Evolutionary conservation across 2,888 invertebrate species (phyloP).

Genomic region (Drosophila meridiana): DNA sequence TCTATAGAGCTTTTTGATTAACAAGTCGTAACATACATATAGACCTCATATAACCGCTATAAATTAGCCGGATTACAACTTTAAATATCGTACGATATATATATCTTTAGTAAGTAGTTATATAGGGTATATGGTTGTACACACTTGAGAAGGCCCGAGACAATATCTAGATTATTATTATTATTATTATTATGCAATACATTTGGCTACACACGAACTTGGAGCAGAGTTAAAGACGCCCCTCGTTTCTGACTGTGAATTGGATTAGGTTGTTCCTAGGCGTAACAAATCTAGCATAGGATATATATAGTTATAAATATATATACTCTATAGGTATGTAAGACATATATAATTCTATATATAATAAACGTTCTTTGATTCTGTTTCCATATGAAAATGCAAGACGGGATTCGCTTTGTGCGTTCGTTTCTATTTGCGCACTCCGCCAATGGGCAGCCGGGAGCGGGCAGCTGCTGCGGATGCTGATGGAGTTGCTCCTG

Average conservation of each 20-base stretch:
- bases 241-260: constrained; percentile 61
- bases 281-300: constrained; percentile 37
- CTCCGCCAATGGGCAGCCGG: constrained; percentile 67
- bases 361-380: constrained; percentile 63
- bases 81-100: constrained; percentile 31
- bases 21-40: constrained; percentile 9
- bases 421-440: constrained; percentile 54
- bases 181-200: constrained; percentile 59
- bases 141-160: constrained; percentile 67
- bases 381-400: constrained; percentile 49
- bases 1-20: constrained; percentile 35
- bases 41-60: constrained; percentile 6
- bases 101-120: constrained; percentile 35
- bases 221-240: constrained; percentile 40
- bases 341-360: constrained; percentile 24
- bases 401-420: constrained; percentile 31
- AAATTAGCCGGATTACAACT: constrained; percentile 23
- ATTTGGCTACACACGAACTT: constrained; percentile 74
- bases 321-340: constrained; percentile 27
- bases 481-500: not conserved
- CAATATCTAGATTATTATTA: constrained; percentile 39
- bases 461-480: constrained; percentile 34
- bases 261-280: constrained; percentile 37
- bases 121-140: constrained; percentile 64
- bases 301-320: constrained; percentile 37